Conservation (phyloP, 2,113 vertebrate genomes). For the Nettapus auritus region DNA sequence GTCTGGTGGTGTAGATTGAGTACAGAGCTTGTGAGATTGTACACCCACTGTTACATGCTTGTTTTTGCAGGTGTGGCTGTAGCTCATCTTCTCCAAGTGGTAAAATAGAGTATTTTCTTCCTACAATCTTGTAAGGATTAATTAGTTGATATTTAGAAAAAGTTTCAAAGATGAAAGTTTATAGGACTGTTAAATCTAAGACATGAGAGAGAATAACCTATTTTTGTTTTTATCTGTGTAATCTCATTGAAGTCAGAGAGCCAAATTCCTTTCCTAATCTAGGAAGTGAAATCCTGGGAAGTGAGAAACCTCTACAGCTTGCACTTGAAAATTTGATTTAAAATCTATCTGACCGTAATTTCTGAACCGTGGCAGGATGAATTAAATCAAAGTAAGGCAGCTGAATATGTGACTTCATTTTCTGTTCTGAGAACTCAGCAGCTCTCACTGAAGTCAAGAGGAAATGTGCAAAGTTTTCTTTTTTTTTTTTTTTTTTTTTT, state of each 20-base stretch:
- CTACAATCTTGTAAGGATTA: neutral
- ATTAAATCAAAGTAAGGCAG: conserved; percentile 24
- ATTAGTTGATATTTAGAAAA: neutral
- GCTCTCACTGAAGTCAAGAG: neutral
- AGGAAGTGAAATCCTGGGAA: neutral
- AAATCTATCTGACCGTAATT: conserved; percentile 19
- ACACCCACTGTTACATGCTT: neutral
- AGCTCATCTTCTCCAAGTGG: neutral
- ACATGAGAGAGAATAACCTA: neutral
- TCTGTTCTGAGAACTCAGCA: conserved; percentile 5
- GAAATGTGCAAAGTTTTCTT: neutral
- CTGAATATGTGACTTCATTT: conserved; percentile 12
- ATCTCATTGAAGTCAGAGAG: neutral
- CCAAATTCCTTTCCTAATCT: conserved; percentile 27
- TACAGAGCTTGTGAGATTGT: neutral
- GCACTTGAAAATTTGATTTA: conserved; percentile 22
- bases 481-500: neutral
- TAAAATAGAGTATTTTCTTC: neutral
- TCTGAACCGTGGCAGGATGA: neutral
- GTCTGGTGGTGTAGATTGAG: neutral
- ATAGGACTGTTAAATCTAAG: neutral
- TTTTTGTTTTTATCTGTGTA: neutral
- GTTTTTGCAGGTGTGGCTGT: neutral
- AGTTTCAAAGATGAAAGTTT: conserved; percentile 2
- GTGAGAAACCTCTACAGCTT: conserved; percentile 33